These are phyloP conservation scores for Amia ocellicauda DNA, from an alignment of 2,113 vertebrate genomes.

Conservation along the genomic window DNA sequence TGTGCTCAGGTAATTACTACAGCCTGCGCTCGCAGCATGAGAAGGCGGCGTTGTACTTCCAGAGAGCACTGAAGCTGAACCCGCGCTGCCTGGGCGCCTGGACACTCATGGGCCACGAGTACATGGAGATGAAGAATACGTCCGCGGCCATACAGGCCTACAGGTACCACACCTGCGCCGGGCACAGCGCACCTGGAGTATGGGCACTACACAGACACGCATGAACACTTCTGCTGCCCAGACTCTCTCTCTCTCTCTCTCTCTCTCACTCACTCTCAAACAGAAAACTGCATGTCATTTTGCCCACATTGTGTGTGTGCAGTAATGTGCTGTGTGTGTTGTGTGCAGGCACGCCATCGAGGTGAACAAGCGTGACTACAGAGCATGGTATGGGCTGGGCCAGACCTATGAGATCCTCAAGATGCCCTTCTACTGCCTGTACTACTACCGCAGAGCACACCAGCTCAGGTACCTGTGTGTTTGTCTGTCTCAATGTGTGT, in stretches of 20 bases:
- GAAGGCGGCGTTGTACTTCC: conserved; percentile 97
- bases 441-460: conserved; percentile 95
- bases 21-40: conserved; percentile 96
- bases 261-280: neutral
- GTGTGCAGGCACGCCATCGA: conserved; percentile 89
- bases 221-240: neutral
- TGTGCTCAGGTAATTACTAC: conserved; percentile 86
- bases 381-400: conserved; percentile 96
- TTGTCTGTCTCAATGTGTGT: too few relatives aligned
- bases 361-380: conserved; percentile 96
- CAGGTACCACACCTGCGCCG: conserved; percentile 55
- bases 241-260: neutral
- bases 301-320: neutral
- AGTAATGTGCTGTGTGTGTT: conserved; percentile 7
- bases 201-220: neutral
- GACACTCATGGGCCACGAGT: conserved; percentile 98
- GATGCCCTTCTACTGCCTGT: conserved; percentile 98
- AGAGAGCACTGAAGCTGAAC: conserved; percentile 94
- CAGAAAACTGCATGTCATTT: neutral
- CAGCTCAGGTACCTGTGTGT: conserved; percentile 82
- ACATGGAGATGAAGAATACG: conserved; percentile 99
- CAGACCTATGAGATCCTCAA: conserved; percentile 98
- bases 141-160: conserved; percentile 98
- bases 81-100: conserved; percentile 95
- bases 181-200: neutral